Base-by-base conservation (phyloP, 2,797 vertebrate species). In the Uromys caudimaculatus region DNA sequence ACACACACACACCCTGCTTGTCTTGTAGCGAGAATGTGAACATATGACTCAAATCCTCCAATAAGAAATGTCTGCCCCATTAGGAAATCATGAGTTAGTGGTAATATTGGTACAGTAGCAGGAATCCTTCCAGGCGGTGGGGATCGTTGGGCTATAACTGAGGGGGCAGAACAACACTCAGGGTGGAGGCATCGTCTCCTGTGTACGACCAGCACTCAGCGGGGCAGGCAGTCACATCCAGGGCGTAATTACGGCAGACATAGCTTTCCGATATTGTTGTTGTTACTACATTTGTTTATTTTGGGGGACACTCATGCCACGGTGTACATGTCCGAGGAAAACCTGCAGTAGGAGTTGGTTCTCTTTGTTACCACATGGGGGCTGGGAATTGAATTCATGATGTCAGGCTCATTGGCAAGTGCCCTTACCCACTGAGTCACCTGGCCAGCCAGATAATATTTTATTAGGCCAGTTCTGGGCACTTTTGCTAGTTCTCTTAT, bases 1-100 rank as follows among this genome's bases (percentile, higher is more conserved):
- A 62, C 24, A 58, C 14, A 67, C 76, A 87, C 35, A 56, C 2
- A 10, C 6, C 60, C 44, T 81, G 58, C 44, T 92, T 93, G 35
- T 77, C 50, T 84, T 21, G 23, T 79, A 41, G 52, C 21, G 17
- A 58, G 56, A n/a, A 17, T 85, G 24, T 85, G 75, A 50, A 71
- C 76, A 32, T 76, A 29, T 32, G 16, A 76, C 64, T 60, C 56
- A 71, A 94, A 27, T 78, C 64, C 76, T 41, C 56, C 10, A 23
- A 6, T 62, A 41, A 29, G 77, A 90, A 97, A 44, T 17, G 27
- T 67, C 29, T 84, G 41, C 13, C 19, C 41, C 38, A 60, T 91
- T 93, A 52, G 78, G 76, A 56, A 62, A 81, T 89, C 71, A 62
- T 67, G 56, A 88, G n/a, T 91, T 81, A 67, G 58, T 92, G 62